phyloP scores from a whole-genome alignment of 2,113 vertebrate species.

The Columbina picui region DNA sequence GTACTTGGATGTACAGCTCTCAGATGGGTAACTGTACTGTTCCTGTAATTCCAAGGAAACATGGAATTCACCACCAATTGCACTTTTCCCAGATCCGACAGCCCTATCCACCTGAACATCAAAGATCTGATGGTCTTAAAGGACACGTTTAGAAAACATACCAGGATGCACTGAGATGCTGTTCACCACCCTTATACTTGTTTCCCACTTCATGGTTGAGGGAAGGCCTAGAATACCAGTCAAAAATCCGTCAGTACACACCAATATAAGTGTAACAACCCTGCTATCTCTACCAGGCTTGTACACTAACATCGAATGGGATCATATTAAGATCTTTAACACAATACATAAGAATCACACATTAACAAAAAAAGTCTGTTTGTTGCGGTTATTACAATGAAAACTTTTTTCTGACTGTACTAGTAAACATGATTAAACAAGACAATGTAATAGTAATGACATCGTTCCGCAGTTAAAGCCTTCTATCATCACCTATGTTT shows the following conservation, averaged over 20 bases:
- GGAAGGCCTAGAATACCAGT: not conserved
- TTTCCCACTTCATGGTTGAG: not conserved
- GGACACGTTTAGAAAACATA: not conserved
- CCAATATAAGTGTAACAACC: not conserved
- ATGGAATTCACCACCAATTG: not conserved
- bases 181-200: not conserved
- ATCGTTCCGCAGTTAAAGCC: constrained; percentile 26
- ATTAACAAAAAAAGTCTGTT: not conserved
- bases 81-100: not conserved
- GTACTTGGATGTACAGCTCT: not conserved
- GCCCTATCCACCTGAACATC: not conserved
- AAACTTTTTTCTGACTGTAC: constrained; percentile 5
- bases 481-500: constrained; percentile 30
- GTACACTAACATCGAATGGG: not conserved
- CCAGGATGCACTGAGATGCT: not conserved
- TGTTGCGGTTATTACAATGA: not conserved
- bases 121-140: not conserved
- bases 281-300: not conserved
- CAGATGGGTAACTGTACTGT: not conserved
- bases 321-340: not conserved
- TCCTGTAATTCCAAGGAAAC: not conserved
- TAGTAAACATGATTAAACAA: constrained; percentile 60
- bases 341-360: not conserved
- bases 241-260: not conserved
- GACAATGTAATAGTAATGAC: constrained; percentile 30